Base-by-base conservation (phyloP, 2,113 vertebrate genomes). In the Psilopsiagon aymara region DNA sequence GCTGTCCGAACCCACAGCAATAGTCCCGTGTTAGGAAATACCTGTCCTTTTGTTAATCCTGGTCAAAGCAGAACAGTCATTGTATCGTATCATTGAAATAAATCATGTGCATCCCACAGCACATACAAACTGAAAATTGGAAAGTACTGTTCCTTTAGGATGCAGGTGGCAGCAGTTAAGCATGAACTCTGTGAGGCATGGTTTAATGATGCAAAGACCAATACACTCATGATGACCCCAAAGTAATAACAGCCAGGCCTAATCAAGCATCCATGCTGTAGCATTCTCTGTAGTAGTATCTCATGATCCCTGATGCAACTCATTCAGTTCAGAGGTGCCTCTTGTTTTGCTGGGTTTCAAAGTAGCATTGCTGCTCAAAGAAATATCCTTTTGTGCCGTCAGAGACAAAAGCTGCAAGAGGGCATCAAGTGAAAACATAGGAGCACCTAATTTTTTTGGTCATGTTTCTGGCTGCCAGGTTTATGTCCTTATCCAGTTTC, bases 81-180 rank as follows among this genome's bases (percentile, higher is more conserved):
- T 80, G 37, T 35, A 43, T 80, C 5, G 0, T 85, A 20, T 76
- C 33, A 28, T 6, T 84, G 33, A 24, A 87, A 41, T 90, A 91
- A 82, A 85, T 82, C 35, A n/a, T 6, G 14, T 55, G 29, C 28
- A 49, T 74, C 46, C 24, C 49, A 19, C 60, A 51, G 57, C 55
- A 92, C 24, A 31, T 33, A 15, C 41, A 51, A 81, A 71, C 13
- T 70, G 43, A 73, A 90, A 66, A 63, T 9, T 59, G 47, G 63
- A 31, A 88, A 55, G 29, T 52, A 16, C 18, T 68, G 5, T 35
- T 90, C 35, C 53, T 93, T 62, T 46, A 57, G 81, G 67, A 68
- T 88, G 68, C 88, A 81, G 82, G 88, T 88, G 82, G 79, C 88
- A 88, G 60, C 76, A 90, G 92, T 90, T 92, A 47, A 78, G 55